Base-by-base conservation (phyloP, 2,888 invertebrate genomes). In the Synergus laeviventris region DNA sequence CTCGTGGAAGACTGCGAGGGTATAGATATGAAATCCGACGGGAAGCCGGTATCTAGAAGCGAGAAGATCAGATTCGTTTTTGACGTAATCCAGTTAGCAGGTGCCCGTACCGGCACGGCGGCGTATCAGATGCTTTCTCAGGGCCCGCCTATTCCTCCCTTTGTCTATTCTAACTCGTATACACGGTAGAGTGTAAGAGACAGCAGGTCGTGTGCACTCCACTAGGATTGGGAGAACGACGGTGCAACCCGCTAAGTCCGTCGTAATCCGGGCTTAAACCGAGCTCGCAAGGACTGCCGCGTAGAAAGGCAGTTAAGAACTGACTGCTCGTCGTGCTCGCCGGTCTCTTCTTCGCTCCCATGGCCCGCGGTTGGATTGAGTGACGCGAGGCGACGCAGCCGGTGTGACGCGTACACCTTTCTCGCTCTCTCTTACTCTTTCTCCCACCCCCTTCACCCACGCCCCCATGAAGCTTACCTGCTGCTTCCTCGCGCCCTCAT, bases 231-330 rank as follows among this genome's bases (percentile, higher is more conserved):
- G 61, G 31, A 24, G 18, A 77, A 79, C 80, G 82, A 79, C 80
- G 82, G 79, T 78, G 83, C 84, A 85, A 85, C 84, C 87, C 86
- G 87, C 84, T 84, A 86, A 87, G 85, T 87, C 87, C 86, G 84
- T 86, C 82, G 86, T 87, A 87, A 87, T 88, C 86, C 86, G 84
- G 85, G 84, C 84, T 85, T 85, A 84, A 87, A 84, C 84, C 86
- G 85, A 84, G 86, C 85, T 84, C 85, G 86, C 84, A 86, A 86
- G 87, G 84, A 87, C 85, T 87, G 86, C 88, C 89, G 88, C 89
- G 87, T 88, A 86, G 89, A 88, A 88, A 89, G 90, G 87, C 90
- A 87, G 89, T 86, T 86, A 87, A 87, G 89, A 87, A 90, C 90
- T 89, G 89, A 90, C 89, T 90, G 87, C 82, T 81, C 83, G 81